Base-by-base conservation (phyloP, 2,113 vertebrate genomes). In the Eublepharis macularius region DNA sequence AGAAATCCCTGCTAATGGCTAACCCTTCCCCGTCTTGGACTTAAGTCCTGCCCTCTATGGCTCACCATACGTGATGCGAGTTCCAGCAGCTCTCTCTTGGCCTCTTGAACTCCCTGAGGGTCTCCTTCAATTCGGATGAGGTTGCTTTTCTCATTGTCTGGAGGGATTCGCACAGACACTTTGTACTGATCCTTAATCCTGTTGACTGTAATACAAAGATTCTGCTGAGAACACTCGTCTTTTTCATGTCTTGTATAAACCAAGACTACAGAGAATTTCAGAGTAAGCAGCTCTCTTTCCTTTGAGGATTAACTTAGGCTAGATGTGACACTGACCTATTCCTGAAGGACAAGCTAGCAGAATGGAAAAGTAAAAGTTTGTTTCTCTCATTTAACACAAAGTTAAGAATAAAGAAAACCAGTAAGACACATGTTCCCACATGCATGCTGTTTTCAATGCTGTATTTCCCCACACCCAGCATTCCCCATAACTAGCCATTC, bases 141-240 rank as follows among this genome's bases (percentile, higher is more conserved):
- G 96, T 97, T 98, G 96, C 98, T 99, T 91, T 99, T 99, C 93
- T 99, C 98, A 2, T 98, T 98, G 95, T 99, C 98, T 2, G 98
- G 98, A 39, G 99, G 98, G 94, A 99, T 99, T 57, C 98, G 98
- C 92, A 99, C 99, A 29, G 98, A 99, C 91, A 99, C 99, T 96
- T 99, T 99, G 94, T 99, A 97, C 91, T 97, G 97, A 87, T 99
- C 99, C 94, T 99, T 99, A 95, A 99, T 99, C 88, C 98, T 98
- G 96, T 99, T 99, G 95, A 99, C 99, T 99, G 80, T 36, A 93
- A 86, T 76, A 79, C 14, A 92, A 88, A 43, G 70, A 57, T 43
- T 54, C 6, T 45, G 70, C 66, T 92, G 84, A 92, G 43, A 43
- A 84, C 13, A 79, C 21, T 24, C 24, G 10, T 72, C 32, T 11